Percentiles rank a stretch among this genome's conserved stretches.
These are phyloP conservation scores for Polypterus bichir DNA, from an alignment of 2,113 vertebrate genomes.

Conservation along the genomic window DNA sequence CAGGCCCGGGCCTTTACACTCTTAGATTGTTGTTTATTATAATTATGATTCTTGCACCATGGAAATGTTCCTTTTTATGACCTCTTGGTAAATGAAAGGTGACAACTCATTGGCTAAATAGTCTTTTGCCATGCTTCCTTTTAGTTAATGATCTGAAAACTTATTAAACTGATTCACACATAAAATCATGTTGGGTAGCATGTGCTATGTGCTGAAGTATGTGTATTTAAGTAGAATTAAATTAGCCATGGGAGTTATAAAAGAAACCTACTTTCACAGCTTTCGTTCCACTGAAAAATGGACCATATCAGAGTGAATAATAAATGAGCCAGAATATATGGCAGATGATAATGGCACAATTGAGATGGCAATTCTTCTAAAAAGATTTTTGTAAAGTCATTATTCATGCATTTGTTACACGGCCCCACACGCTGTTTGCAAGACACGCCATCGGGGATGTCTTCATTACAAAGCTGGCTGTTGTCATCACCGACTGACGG, in stretches of 20 bases:
- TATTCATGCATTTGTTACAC: background rate
- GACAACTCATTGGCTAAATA: constrained; percentile 80
- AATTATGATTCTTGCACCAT: constrained; percentile 70
- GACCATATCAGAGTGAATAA: constrained; percentile 52
- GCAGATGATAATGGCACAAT: constrained; percentile 8
- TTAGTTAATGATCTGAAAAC: constrained; percentile 80
- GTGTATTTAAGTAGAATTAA: constrained; percentile 76
- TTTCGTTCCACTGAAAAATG: constrained; percentile 48
- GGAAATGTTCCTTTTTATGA: constrained; percentile 77
- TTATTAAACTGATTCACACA: constrained; percentile 82
- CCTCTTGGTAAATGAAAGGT: constrained; percentile 71
- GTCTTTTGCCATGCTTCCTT: constrained; percentile 72
- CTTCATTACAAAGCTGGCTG: no score
- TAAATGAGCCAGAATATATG: constrained; percentile 42
- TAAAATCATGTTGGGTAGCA: constrained; percentile 68
- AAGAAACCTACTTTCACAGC: constrained; percentile 55
- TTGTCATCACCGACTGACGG: no score
- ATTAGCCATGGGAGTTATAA: constrained; percentile 73
- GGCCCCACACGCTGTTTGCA: background rate
- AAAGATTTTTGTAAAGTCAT: background rate
- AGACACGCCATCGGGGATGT: no score
- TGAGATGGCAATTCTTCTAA: background rate
- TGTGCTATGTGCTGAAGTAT: constrained; percentile 58
- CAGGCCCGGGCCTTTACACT: constrained; percentile 12
- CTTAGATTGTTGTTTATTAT: constrained; percentile 73